Percentiles rank a stretch among this genome's conserved stretches.
Evolutionary conservation across 2,113 vertebrate genomes (phyloP).

Genomic region (Odobenus rosmarus): DNA sequence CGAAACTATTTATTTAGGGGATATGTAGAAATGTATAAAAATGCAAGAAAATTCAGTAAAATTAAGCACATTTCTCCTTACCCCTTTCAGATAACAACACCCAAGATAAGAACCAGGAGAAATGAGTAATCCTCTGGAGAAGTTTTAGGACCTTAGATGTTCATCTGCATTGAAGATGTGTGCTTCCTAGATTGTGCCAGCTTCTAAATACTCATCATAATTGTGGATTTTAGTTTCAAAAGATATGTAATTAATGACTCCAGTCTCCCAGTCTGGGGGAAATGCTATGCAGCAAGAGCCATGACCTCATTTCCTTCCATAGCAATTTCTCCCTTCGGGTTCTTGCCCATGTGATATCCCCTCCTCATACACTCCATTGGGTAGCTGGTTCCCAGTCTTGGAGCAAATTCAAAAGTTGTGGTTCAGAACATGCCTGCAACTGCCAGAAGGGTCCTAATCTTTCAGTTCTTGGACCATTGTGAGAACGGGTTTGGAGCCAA

Average conservation of each 20-base stretch:
- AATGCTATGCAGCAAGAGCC: neutral
- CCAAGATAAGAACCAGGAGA: constrained; percentile 28
- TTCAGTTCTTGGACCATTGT: neutral
- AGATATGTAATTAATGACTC: neutral
- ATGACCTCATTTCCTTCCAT: constrained; percentile 22
- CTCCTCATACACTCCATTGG: neutral
- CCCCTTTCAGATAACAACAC: neutral
- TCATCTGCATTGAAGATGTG: neutral
- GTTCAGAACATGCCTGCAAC: neutral
- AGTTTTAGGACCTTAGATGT: neutral
- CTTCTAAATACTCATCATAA: neutral
- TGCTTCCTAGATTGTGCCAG: neutral
- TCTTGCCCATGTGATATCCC: neutral
- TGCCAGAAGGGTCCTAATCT: constrained; percentile 52
- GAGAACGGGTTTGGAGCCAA: constrained; percentile 48
- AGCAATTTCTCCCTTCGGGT: neutral
- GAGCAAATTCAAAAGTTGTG: neutral
- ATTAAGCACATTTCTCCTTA: neutral
- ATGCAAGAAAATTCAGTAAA: neutral
- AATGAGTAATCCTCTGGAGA: neutral
- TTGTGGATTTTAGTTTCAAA: neutral
- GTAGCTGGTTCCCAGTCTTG: constrained; percentile 41
- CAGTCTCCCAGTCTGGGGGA: neutral
- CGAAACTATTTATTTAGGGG: neutral
- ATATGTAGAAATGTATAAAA: neutral